These are phyloP conservation scores for Margarornis squamiger DNA, from an alignment of 2,797 vertebrate genomes.

Conservation along the genomic window DNA sequence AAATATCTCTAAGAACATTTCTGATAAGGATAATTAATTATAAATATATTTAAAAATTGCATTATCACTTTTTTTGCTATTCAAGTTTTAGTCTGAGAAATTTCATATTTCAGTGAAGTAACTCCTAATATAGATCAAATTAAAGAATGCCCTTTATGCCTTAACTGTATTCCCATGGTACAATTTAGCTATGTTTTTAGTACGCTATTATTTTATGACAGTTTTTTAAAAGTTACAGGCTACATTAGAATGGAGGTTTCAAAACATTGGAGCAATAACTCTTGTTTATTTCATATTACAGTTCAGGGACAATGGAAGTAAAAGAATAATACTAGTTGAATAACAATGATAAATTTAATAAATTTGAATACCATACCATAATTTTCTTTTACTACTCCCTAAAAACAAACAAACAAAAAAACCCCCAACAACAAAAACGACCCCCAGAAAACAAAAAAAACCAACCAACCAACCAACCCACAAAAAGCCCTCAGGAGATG, in stretches of 20 bases:
- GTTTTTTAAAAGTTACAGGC: neutral
- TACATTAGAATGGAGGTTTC: neutral
- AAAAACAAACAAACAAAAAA: neutral
- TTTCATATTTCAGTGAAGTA: neutral
- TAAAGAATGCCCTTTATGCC: neutral
- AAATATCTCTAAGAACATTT: neutral
- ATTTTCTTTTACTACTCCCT: neutral
- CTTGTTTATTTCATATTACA: neutral
- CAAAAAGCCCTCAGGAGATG: neutral
- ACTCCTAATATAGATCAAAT: neutral
- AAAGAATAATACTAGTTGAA: neutral
- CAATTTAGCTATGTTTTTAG: neutral
- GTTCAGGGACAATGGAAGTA: neutral
- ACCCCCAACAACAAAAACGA: too few species aligned
- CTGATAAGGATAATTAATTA: neutral
- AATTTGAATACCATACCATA: neutral
- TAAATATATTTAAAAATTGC: neutral
- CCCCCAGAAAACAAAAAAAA: neutral
- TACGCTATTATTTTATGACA: neutral
- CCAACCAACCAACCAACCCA: too few species aligned
- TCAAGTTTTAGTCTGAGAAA: neutral
- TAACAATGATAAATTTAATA: neutral
- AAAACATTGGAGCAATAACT: neutral
- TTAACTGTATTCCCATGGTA: neutral
- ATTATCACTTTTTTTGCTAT: neutral